Evolutionary conservation across 1,140 invertebrate species (phyloP).

Genomic region (Rhyzopertha dominica): DNA sequence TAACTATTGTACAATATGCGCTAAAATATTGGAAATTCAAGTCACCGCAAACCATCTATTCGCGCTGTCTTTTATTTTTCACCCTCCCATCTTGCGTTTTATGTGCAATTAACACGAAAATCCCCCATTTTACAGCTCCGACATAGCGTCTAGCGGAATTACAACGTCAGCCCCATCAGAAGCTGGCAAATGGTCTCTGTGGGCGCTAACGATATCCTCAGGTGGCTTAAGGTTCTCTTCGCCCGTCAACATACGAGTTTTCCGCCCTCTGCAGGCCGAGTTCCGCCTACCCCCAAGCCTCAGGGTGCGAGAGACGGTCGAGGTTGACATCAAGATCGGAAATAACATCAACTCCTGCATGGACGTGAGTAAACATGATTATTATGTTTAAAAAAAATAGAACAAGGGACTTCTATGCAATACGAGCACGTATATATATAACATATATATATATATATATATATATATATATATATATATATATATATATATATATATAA

Average conservation of each 20-base stretch:
- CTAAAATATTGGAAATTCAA: too few relatives aligned
- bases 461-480: too few relatives aligned
- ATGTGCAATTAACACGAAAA: background rate
- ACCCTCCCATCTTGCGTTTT: too few relatives aligned
- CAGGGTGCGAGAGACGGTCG: constrained; percentile 56
- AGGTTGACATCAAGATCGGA: constrained; percentile 60
- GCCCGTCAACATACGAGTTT: constrained; percentile 52
- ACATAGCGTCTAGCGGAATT: constrained; percentile 49
- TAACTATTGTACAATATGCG: too few relatives aligned
- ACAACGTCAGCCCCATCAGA: constrained; percentile 52
- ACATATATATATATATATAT: too few relatives aligned
- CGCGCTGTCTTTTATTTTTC: too few relatives aligned
- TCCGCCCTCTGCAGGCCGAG: constrained; percentile 55
- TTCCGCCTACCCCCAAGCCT: constrained; percentile 53
- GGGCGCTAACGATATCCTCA: constrained; percentile 52
- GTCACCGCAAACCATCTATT: too few relatives aligned
- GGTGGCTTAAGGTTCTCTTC: constrained; percentile 51
- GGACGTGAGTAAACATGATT: constrained; percentile 52
- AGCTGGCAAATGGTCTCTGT: constrained; percentile 57
- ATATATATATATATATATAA: too few relatives aligned
- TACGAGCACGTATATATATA: too few relatives aligned
- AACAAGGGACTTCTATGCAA: too few relatives aligned
- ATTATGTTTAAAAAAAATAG: background rate
- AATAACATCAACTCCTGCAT: constrained; percentile 62
- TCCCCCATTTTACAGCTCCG: constrained; percentile 31